A percentile compares a stretch with the other conserved stretches of the same genome.
These are phyloP conservation scores for Atrichornis clamosus DNA, from an alignment of 2,113 vertebrate species.

Conservation along the genomic window DNA sequence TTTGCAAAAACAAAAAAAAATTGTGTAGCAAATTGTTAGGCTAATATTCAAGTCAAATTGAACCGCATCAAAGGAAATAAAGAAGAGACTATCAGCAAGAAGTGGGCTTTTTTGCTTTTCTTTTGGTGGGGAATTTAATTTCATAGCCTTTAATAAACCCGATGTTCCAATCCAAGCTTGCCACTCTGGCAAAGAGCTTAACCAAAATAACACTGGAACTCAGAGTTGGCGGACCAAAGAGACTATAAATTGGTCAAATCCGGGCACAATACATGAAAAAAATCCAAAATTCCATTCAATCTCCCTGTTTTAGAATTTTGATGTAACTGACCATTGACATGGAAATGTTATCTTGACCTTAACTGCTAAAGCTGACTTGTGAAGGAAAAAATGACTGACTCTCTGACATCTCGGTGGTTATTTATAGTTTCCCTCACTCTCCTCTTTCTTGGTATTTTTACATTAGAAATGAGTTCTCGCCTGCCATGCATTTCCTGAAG, in stretches of 20 bases:
- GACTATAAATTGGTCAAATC: conserved; percentile 35
- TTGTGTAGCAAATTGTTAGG: neutral
- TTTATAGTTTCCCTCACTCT: conserved; percentile 46
- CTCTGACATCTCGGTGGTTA: conserved; percentile 33
- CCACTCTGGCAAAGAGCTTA: conserved; percentile 50
- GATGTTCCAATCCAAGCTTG: conserved; percentile 12
- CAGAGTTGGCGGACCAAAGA: neutral
- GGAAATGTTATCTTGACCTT: conserved; percentile 65
- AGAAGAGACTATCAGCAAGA: neutral
- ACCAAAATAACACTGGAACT: conserved; percentile 58
- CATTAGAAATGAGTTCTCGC: neutral
- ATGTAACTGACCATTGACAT: conserved; percentile 63
- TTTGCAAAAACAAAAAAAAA: conserved; percentile 47
- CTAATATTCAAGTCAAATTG: conserved; percentile 25
- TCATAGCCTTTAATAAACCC: conserved; percentile 48
- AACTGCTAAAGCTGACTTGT: conserved; percentile 50
- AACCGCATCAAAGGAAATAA: conserved; percentile 34
- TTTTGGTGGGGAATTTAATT: conserved; percentile 36
- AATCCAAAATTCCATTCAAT: conserved; percentile 31
- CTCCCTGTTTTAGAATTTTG: conserved; percentile 54
- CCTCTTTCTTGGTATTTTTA: conserved; percentile 26
- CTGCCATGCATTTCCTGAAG: conserved; percentile 28
- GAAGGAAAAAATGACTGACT: conserved; percentile 53
- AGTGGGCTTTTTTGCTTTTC: neutral
- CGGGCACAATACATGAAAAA: conserved; percentile 15